Evolutionary conservation across 2,113 vertebrate species (phyloP), one percentile per base, ranked within the genome.

Genomic region (Anoura caudifer): DNA sequence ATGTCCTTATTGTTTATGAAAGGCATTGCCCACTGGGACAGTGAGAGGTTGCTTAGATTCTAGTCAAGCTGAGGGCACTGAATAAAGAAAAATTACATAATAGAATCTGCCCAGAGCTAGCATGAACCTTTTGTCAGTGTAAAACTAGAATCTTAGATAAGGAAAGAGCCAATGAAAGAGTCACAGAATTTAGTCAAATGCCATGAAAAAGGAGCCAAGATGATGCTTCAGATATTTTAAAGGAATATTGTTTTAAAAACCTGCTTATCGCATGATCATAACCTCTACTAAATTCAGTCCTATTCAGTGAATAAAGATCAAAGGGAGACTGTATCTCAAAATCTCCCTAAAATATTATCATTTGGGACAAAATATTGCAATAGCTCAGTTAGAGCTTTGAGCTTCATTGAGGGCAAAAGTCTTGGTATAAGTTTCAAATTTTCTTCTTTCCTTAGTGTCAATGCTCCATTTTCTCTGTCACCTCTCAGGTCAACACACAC

Each of bases 31-130:
- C 16, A 73, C 73, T 93, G 95, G 95, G 94, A 97, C 82, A 97
- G 97, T 90, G 95, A 97, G 97, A 97, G 87, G 96, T 94, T 91
- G 91, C 36, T 86, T 87, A 97, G 97, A 98, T 96, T 95, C 95
- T 82, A 96, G 97, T 87, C 90, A 97, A 96, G 91, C 26, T 0
- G 2, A 90, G 79, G 85, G 45, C 0, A 28, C 24, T 72, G 86
- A 91, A 63, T 59, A 85, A 90, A 96, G 80, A 96, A 90, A 93
- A 83, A 93, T 97, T 97, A 94, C 81, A 84, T 96, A 95, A 96
- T 90, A 97, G 97, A 98, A 98, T 83, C 19, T 87, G 67, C 36
- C 82, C 59, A 77, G 87, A 95, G 36, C 36, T 0, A 7, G n/a
- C 54, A 82, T 9, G 12, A 87, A 82, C 20, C 20, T 92, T 73